Percentiles rank a stretch among this genome's conserved stretches.
phyloP scores from a whole-genome alignment of 2,113 vertebrate genomes.

The Pedetes capensis region DNA sequence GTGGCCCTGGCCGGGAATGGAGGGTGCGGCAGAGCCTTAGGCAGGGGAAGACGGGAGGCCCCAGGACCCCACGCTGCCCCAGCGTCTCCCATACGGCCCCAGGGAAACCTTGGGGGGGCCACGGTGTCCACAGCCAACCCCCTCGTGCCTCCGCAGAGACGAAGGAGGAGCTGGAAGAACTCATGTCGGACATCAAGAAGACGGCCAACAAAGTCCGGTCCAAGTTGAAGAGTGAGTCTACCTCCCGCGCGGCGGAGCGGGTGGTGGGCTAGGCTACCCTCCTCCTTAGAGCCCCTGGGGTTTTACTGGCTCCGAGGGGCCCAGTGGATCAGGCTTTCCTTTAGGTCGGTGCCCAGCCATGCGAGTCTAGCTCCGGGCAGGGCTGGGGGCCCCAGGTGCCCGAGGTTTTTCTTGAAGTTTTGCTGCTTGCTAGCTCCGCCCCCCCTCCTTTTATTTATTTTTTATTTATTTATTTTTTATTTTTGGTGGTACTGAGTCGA shows the following conservation, averaged over 20 bases:
- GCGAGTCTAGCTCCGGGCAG: no score
- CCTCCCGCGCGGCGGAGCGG: not conserved
- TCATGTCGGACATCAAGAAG: constrained; percentile 98
- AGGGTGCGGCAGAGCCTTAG: not conserved
- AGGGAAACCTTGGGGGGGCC: no score
- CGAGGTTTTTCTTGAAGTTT: no score
- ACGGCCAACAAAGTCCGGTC: constrained; percentile 97
- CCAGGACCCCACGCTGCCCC: not conserved
- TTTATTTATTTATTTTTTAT: no score
- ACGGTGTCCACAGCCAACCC: not conserved
- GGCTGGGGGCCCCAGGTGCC: no score
- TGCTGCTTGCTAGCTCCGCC: no score
- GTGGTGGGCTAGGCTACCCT: not conserved
- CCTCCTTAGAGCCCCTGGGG: not conserved
- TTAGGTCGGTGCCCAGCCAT: no score
- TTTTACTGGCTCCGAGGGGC: not conserved
- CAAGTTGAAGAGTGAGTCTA: constrained; percentile 95
- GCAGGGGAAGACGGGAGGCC: not conserved
- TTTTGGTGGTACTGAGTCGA: no score
- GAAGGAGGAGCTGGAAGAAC: constrained; percentile 94
- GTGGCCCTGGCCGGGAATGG: not conserved
- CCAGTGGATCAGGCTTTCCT: not conserved
- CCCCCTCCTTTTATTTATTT: no score
- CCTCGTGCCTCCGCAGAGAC: constrained; percentile 86
- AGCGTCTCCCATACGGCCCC: not conserved